These are phyloP conservation scores for Gadus macrocephalus DNA, from an alignment of 2,113 vertebrate species.

Conservation along the genomic window DNA sequence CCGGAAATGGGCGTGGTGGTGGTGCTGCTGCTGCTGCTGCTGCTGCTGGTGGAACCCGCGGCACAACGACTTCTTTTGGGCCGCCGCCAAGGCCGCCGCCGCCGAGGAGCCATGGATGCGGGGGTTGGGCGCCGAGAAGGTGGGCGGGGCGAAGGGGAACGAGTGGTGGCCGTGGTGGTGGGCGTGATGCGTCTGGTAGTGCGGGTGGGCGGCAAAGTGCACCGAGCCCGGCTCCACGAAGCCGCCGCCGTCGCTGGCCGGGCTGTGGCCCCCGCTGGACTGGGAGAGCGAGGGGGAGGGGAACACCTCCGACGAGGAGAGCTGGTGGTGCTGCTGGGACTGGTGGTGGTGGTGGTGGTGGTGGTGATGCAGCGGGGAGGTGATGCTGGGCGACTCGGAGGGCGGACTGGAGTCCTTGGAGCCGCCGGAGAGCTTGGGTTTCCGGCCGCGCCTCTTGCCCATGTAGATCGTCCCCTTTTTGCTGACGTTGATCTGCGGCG, in stretches of 20 bases:
- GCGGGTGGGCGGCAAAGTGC: conserved; percentile 78
- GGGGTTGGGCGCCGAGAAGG: conserved; percentile 71
- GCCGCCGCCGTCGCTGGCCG: conserved; percentile 87
- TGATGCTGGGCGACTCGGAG: conserved; percentile 71
- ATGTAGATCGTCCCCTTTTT: conserved; percentile 99
- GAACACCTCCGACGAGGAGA: conserved; percentile 77
- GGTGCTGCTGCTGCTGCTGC: conserved; percentile 67
- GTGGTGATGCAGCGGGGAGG: conserved; percentile 72
- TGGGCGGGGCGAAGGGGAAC: conserved; percentile 72
- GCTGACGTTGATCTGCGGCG: conserved; percentile 97
- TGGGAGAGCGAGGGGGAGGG: conserved; percentile 88
- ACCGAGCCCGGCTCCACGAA: conserved; percentile 93
- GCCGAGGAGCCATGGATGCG: conserved; percentile 50
- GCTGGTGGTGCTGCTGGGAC: conserved; percentile 70
- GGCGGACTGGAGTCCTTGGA: conserved; percentile 42
- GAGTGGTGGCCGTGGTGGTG: conserved; percentile 67
- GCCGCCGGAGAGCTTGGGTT: conserved; percentile 79
- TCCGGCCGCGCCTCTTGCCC: conserved; percentile 96
- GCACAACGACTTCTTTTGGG: conserved; percentile 72
- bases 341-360: conserved; percentile 70
- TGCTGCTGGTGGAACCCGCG: conserved; percentile 73
- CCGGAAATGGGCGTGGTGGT: conserved; percentile 73
- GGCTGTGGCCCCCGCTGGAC: conserved; percentile 93
- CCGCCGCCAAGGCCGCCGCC: conserved; percentile 29
- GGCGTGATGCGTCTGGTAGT: conserved; percentile 59